Evolutionary conservation across 2,113 vertebrate species (phyloP), one percentile per base, ranked within the genome.

Genomic region (Apaloderma vittatum): DNA sequence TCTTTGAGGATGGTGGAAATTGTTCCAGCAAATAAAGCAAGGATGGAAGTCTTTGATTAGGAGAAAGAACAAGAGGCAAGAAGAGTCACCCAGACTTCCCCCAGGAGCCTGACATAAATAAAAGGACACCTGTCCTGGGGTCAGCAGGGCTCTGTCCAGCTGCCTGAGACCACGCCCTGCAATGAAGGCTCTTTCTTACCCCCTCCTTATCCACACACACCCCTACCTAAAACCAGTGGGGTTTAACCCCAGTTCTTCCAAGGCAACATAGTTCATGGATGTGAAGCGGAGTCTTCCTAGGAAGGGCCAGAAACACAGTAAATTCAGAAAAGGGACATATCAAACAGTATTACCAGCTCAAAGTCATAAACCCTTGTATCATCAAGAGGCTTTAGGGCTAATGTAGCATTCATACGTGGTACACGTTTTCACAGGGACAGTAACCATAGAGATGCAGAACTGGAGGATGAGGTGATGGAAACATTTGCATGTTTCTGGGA

Each of bases 391-490:
- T 34, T 36, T 46, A 18, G 20, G 51, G 78, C n/a, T 83, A n/a
- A 36, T 0, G 5, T 4, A 9, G 48, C 36, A 4, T 19, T 62
- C 24, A 2, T 37, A 22, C 11, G 1, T 2, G 15, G 26, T 7
- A 11, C 1, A 2, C 19, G 1, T 49, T 74, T 77, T 71, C 67
- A 8, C 22, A 57, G 68, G 87, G 73, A 22, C 58, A 24, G 55
- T 57, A 88, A 71, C 34, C 36, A 11, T 3, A 72, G 78, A 40
- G 62, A 15, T 61, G 9, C 17, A 13, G 52, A 73, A 15, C 63
- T 20, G 58, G 34, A 85, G 57, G 66, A 51, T 20, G 62, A 67
- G 74, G 1, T 21, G 65, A 36, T 45, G 74, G 68, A 34, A 27
- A 34, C 45, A 18, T 77, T 78, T 70, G 30, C 37, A 8, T 22